phyloP scores from a whole-genome alignment of 2,888 invertebrate species.

The Trachelus stipa region DNA sequence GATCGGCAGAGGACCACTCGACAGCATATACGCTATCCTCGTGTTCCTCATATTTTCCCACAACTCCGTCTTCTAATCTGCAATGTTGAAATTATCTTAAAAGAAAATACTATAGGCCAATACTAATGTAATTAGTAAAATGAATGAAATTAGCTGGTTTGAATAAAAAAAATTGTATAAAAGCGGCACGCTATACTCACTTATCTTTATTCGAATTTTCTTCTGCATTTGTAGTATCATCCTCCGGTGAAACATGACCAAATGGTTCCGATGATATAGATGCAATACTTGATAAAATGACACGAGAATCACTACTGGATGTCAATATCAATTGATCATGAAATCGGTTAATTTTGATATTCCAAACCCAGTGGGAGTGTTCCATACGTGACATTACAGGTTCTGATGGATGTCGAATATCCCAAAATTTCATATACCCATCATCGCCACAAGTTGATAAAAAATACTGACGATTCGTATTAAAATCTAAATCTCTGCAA shows the following conservation, averaged over 20 bases:
- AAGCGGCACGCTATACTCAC: slow-evolving; percentile 52
- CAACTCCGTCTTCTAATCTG: slow-evolving; percentile 85
- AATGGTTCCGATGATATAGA: slow-evolving; percentile 88
- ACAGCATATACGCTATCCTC: slow-evolving; percentile 98
- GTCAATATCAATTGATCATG: slow-evolving; percentile 96
- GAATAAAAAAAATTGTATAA: slow-evolving; percentile 15
- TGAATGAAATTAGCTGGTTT: background rate
- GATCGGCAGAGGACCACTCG: slow-evolving; percentile 97
- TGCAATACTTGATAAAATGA: slow-evolving; percentile 87
- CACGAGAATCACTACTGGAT: slow-evolving; percentile 94
- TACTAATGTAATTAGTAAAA: slow-evolving; percentile 12
- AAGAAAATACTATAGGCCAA: slow-evolving; percentile 20
- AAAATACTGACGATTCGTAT: slow-evolving; percentile 97
- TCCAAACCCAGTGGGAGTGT: slow-evolving; percentile 96
- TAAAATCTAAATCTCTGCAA: slow-evolving; percentile 90
- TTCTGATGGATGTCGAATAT: slow-evolving; percentile 83
- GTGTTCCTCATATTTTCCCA: slow-evolving; percentile 95
- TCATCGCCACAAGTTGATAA: slow-evolving; percentile 96
- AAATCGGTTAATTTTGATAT: slow-evolving; percentile 93
- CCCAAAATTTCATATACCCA: slow-evolving; percentile 96
- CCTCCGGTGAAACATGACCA: slow-evolving; percentile 68
- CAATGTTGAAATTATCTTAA: slow-evolving; percentile 25
- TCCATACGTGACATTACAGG: slow-evolving; percentile 85
- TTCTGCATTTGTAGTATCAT: slow-evolving; percentile 65
- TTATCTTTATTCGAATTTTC: slow-evolving; percentile 68